phyloP scores from a whole-genome alignment of 2,888 invertebrate genomes.

The Volucella inflata region DNA sequence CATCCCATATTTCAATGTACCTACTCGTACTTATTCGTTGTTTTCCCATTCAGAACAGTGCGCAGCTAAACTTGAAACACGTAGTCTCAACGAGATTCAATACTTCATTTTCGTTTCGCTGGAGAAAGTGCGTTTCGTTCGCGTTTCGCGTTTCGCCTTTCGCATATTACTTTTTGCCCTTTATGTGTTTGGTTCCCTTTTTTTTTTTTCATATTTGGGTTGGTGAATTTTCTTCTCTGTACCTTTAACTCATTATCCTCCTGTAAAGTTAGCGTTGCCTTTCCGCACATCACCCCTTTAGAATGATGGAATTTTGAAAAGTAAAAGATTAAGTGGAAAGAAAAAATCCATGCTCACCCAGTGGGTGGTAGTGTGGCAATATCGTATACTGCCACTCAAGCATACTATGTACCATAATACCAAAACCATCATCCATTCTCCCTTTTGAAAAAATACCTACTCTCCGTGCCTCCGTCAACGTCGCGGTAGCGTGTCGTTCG shows the following conservation, averaged over 20 bases:
- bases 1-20: constrained; percentile 28
- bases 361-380: constrained; percentile 14
- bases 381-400: constrained; percentile 67
- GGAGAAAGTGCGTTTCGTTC: constrained; percentile 64
- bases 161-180: too few relatives aligned
- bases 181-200: too few relatives aligned
- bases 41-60: constrained; percentile 33
- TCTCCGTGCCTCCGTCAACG: constrained; percentile 32
- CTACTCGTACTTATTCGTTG: too few relatives aligned
- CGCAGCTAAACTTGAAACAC: constrained; percentile 44
- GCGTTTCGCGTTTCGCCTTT: constrained; percentile 34
- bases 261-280: background rate
- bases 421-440: constrained; percentile 28
- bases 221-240: background rate
- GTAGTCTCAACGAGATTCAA: constrained; percentile 30
- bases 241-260: background rate
- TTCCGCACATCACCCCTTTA: background rate
- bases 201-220: too few relatives aligned
- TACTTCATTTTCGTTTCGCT: constrained; percentile 50
- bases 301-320: constrained; percentile 57
- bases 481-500: constrained; percentile 58
- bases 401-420: constrained; percentile 22
- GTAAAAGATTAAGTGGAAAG: constrained; percentile 23
- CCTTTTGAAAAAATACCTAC: too few relatives aligned
- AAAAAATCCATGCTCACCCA: constrained; percentile 27